These are phyloP conservation scores for Sinotaia quadrata DNA, from an alignment of 2,888 invertebrate species.

Conservation along the genomic window DNA sequence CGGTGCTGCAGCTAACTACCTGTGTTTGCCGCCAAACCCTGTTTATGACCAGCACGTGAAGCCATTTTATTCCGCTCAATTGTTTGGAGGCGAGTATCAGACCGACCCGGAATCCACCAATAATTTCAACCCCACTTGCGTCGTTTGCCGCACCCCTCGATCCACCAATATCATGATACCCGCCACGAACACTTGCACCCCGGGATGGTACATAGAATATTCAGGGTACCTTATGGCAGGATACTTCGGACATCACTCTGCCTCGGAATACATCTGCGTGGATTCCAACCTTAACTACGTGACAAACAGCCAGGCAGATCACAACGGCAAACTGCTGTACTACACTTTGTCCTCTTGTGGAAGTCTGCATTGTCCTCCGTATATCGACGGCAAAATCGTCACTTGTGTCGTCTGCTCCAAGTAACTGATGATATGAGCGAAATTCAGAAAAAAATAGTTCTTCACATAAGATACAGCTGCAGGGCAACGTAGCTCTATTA, in stretches of 20 bases:
- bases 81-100: background rate
- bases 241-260: background rate
- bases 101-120: background rate
- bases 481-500: too few species aligned
- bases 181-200: background rate
- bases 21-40: background rate
- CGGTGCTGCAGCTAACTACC: background rate
- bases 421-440: too few species aligned
- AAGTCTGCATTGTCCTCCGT: constrained; percentile 1
- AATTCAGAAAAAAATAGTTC: too few species aligned
- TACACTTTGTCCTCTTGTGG: background rate
- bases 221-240: constrained; percentile 3
- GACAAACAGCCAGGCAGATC: background rate
- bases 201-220: background rate
- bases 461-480: too few species aligned
- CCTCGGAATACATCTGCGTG: background rate
- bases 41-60: background rate
- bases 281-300: background rate
- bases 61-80: background rate
- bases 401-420: constrained; percentile 6
- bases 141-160: background rate
- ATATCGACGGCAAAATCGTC: background rate
- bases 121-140: background rate
- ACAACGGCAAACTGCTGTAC: background rate
- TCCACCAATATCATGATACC: background rate